Conservation (phyloP, 2,888 invertebrate species). For the Anarsia innoxiella region DNA sequence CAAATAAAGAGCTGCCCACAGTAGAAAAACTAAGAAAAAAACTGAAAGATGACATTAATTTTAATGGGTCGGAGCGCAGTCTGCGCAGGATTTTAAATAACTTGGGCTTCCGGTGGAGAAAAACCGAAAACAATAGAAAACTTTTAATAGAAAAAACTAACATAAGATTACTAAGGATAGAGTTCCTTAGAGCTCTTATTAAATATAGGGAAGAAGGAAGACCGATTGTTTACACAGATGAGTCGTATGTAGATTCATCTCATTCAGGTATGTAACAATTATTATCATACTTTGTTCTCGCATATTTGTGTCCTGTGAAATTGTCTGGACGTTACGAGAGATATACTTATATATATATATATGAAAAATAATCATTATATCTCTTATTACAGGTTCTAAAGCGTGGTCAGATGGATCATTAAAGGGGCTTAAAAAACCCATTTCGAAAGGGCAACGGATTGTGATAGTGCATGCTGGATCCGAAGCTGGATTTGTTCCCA, state of each 20-base stretch:
- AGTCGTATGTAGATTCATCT: slow-evolving; percentile 10
- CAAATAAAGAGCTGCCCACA: slow-evolving; percentile 18
- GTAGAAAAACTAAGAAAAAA: slow-evolving; percentile 18
- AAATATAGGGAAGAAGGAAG: slow-evolving; percentile 11
- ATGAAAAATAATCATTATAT: no score
- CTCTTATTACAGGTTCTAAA: no score
- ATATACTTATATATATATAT: no score
- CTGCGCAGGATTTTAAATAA: slow-evolving; percentile 13
- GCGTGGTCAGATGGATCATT: slow-evolving; percentile 11
- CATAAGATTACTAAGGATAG: slow-evolving; percentile 23
- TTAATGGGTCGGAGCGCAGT: slow-evolving; percentile 19
- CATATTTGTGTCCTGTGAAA: no score
- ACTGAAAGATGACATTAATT: slow-evolving; percentile 20
- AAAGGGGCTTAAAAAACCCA: slow-evolving; percentile 14
- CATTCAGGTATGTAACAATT: no score
- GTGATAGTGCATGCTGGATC: slow-evolving; percentile 18
- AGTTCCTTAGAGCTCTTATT: slow-evolving; percentile 17
- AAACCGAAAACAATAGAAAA: slow-evolving; percentile 22
- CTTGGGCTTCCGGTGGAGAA: slow-evolving; percentile 18
- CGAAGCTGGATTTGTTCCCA: slow-evolving; percentile 15
- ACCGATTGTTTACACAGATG: slow-evolving; percentile 12
- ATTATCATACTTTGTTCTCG: no score
- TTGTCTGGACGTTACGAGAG: no score
- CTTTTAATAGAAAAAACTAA: slow-evolving; percentile 19
- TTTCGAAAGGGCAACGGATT: slow-evolving; percentile 22